These are phyloP conservation scores for Anguilla marmorata DNA, from an alignment of 2,797 vertebrate species.

Conservation along the genomic window DNA sequence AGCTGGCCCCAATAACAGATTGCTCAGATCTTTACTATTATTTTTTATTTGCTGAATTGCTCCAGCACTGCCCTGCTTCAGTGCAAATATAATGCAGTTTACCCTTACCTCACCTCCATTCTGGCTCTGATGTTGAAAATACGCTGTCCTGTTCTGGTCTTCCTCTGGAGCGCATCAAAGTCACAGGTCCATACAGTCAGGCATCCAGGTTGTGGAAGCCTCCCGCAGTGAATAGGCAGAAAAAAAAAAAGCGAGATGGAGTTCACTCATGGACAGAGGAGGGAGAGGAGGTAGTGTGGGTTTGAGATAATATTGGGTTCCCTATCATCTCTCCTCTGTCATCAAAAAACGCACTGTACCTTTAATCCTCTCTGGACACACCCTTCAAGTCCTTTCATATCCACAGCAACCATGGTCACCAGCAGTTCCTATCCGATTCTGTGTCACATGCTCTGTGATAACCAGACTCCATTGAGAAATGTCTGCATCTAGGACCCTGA, in stretches of 20 bases:
- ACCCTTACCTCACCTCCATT: neutral
- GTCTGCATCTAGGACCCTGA: constrained; percentile 18
- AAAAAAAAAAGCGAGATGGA: neutral
- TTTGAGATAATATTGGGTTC: neutral
- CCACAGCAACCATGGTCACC: constrained; percentile 36
- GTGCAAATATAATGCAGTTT: neutral
- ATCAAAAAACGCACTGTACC: constrained; percentile 30
- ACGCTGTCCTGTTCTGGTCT: neutral
- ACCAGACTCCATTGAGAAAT: constrained; percentile 38
- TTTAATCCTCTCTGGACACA: constrained; percentile 32
- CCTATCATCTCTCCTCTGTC: constrained; percentile 44
- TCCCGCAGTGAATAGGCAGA: neutral
- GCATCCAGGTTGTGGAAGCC: neutral
- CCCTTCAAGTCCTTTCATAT: constrained; percentile 32
- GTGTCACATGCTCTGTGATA: constrained; percentile 19
- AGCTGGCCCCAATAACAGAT: neutral
- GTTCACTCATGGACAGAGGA: neutral
- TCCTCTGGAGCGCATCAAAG: neutral
- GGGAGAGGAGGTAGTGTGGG: neutral
- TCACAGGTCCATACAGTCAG: neutral
- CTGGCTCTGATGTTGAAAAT: neutral
- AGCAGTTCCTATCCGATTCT: constrained; percentile 40
- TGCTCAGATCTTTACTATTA: neutral
- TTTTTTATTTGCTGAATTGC: no score
- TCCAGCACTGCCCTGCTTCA: neutral